Evolutionary conservation across 2,113 vertebrate genomes (phyloP), one percentile per base, ranked within the genome.

Genomic region (Petroica traversi): DNA sequence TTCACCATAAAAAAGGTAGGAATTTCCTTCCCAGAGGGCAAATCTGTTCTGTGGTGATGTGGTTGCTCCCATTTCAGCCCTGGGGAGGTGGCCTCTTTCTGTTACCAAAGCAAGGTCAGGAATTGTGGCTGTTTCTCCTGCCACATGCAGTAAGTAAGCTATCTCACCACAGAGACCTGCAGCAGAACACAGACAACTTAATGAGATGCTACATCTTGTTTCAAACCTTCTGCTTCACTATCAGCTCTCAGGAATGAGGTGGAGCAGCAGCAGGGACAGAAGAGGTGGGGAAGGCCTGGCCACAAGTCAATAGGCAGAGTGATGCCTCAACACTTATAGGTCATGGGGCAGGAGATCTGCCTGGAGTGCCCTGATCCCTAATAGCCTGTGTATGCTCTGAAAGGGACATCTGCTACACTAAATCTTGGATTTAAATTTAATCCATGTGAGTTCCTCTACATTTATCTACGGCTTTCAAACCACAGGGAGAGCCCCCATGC

Each of bases 351-450:
- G 57, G 63, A 89, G 31, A 66, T 48, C 41, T 78, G 68, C 17
- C 51, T 55, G 40, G 12, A 34, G 29, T 3, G 33, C 11, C 11
- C 38, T 62, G 38, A 93, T 66, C 64, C 6, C 0, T 73, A 92
- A 93, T 10, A 82, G 79, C 41, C 41, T 41, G 13, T 3, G 41
- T 58, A 73, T 25, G 38, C 51, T 67, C 75, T n/a, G 74, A 93
- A 86, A 85, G 46, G 31, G 76, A 94, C 93, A 96, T 73, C 75
- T 95, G 95, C 62, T 8, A 6, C 82, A 84, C 38, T 87, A 90
- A 92, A 92, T 88, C 82, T 90, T 95, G 92, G 89, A 90, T 93
- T 96, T 93, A 82, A 85, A 95, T 88, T 95, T 94, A 92, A 96
- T 92, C 91, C 82, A 43, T 5, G 8, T 88, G 78, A 69, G 63